Evolutionary conservation across 2,888 invertebrate species (phyloP).

Genomic region (Cheilosia urbana): DNA sequence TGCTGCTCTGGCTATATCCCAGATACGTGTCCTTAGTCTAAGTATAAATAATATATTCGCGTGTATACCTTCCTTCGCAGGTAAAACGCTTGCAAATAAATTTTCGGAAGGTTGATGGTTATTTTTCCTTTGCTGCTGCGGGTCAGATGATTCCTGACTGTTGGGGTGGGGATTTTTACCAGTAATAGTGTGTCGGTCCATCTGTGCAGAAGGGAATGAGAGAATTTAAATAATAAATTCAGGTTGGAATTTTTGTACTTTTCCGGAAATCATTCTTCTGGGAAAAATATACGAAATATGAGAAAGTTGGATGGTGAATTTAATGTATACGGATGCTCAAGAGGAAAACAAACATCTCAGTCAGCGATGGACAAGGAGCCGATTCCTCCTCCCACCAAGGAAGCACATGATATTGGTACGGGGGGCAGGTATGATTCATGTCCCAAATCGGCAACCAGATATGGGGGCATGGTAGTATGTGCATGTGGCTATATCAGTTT

Average conservation of each 20-base stretch:
- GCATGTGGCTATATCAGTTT: too few relatives aligned
- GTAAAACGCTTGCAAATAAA: slow-evolving; percentile 73
- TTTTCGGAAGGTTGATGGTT: slow-evolving; percentile 72
- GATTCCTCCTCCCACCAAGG: too few relatives aligned
- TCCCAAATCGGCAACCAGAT: too few relatives aligned
- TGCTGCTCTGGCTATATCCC: slow-evolving; percentile 67
- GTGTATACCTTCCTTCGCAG: slow-evolving; percentile 60
- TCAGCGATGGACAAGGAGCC: too few relatives aligned
- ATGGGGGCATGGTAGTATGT: too few relatives aligned
- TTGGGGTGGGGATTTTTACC: slow-evolving; percentile 54
- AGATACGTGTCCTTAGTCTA: slow-evolving; percentile 71
- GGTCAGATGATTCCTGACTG: slow-evolving; percentile 66
- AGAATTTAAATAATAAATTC: slow-evolving; percentile 56
- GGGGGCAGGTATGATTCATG: too few relatives aligned
- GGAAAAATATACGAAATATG: slow-evolving; percentile 1
- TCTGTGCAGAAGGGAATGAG: background rate
- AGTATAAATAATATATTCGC: slow-evolving; percentile 72
- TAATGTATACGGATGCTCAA: too few relatives aligned
- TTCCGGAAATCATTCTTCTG: slow-evolving; percentile 4
- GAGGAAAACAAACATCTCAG: too few relatives aligned
- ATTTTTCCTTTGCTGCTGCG: slow-evolving; percentile 56
- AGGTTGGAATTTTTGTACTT: background rate
- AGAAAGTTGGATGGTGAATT: background rate
- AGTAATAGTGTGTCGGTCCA: slow-evolving; percentile 25
- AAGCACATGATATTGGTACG: too few relatives aligned